Evolutionary conservation across 2,797 vertebrate genomes (phyloP).

Genomic region (Smutsia gigantea): DNA sequence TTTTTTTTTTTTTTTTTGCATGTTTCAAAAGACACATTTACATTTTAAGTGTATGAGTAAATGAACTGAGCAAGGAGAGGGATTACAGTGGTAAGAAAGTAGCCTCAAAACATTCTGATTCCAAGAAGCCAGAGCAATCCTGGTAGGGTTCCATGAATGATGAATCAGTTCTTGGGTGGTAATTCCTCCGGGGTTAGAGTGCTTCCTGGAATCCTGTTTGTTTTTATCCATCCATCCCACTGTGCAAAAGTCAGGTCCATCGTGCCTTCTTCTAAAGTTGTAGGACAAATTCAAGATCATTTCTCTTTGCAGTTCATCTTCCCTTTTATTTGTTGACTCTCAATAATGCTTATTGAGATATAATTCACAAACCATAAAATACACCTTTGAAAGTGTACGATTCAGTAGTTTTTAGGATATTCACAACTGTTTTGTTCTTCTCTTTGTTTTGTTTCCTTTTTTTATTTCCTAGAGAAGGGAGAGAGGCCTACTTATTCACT

Average conservation of each 20-base stretch:
- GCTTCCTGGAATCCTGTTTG: not conserved
- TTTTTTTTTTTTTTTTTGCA: not conserved
- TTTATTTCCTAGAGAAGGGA: not conserved
- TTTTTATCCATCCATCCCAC: not conserved
- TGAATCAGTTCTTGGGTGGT: not conserved
- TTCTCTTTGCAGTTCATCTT: not conserved
- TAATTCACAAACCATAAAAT: not conserved
- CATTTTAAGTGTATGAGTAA: slow-evolving; percentile 2
- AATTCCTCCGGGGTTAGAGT: not conserved
- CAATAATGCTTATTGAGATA: not conserved
- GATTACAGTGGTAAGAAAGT: not conserved
- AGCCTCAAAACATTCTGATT: not conserved
- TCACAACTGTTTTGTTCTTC: not conserved
- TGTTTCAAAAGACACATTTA: slow-evolving; percentile 34
- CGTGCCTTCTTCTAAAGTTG: not conserved
- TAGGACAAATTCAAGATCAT: not conserved
- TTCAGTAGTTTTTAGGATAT: not conserved
- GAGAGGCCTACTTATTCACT: not conserved
- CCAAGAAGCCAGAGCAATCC: not conserved
- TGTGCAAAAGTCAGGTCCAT: not conserved
- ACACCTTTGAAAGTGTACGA: not conserved
- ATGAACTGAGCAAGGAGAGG: not conserved
- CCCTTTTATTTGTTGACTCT: not conserved
- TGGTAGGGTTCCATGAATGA: not conserved
- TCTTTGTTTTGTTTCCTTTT: not conserved